phyloP scores from a whole-genome alignment of 2,113 vertebrate genomes.

The Phalacrocorax carbo region DNA sequence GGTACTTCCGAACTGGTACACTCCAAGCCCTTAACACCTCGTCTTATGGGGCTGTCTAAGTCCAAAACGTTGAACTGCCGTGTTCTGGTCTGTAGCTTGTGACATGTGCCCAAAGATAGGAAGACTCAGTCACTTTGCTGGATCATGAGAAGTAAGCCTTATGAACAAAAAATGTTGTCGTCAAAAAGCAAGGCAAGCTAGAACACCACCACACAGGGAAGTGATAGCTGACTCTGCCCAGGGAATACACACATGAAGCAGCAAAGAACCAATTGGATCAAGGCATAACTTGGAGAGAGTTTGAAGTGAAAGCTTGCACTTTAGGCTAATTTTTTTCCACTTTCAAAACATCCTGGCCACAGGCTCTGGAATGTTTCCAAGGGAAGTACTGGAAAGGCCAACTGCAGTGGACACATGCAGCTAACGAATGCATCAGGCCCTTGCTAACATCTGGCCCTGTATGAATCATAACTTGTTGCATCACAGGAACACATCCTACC shows the following conservation, averaged over 20 bases:
- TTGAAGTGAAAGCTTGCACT: background rate
- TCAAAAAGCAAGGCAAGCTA: background rate
- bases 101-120: background rate
- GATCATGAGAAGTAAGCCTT: background rate
- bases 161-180: background rate
- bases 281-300: background rate
- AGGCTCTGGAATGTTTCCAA: background rate
- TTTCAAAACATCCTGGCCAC: background rate
- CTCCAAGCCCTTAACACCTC: background rate
- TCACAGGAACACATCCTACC: background rate
- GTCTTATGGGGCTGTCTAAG: background rate
- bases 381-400: background rate
- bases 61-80: background rate
- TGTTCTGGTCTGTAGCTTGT: background rate
- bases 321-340: background rate
- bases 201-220: background rate
- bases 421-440: background rate
- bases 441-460: background rate
- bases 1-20: background rate
- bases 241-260: fast-evolving
- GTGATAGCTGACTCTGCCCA: background rate
- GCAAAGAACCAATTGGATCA: background rate
- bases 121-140: background rate
- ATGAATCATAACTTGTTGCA: background rate
- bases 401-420: background rate